Conservation (phyloP, 2,888 invertebrate species). For the Catocala fraxini region DNA sequence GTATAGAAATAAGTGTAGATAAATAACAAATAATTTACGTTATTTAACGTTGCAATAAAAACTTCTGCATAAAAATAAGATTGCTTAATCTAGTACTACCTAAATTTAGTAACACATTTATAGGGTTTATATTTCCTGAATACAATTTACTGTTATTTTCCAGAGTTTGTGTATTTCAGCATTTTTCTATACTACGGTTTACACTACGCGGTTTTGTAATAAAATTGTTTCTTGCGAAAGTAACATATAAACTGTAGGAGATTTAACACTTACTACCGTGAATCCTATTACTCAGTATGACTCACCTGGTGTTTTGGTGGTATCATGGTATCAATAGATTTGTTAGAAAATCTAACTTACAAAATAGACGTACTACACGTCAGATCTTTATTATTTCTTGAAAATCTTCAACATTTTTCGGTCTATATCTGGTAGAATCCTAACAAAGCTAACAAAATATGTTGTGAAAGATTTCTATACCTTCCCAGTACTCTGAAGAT, state of each 20-base stretch:
- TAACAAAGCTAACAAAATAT: too few relatives aligned
- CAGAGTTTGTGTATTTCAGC: conserved; percentile 2
- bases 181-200: conserved; percentile 23
- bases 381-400: not conserved
- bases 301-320: conserved; percentile 24
- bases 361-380: too few relatives aligned
- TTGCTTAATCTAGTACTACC: not conserved
- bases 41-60: too few relatives aligned
- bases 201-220: conserved; percentile 13
- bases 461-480: too few relatives aligned
- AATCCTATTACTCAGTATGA: conserved; percentile 31
- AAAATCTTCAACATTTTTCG: too few relatives aligned
- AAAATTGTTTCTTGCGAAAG: conserved; percentile 21
- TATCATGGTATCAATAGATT: not conserved
- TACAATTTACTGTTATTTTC: conserved; percentile 19
- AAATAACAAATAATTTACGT: too few relatives aligned
- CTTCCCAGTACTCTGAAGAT: too few relatives aligned
- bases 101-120: conserved; percentile 22
- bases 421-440: too few relatives aligned
- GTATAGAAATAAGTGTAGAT: too few relatives aligned
- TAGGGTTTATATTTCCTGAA: conserved; percentile 16
- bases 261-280: conserved; percentile 22
- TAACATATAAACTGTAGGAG: conserved; percentile 24
- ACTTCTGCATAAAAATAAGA: too few relatives aligned
- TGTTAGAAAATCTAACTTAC: not conserved